Base-by-base conservation (phyloP, 2,113 vertebrate species). In the Mus spicilegus region DNA sequence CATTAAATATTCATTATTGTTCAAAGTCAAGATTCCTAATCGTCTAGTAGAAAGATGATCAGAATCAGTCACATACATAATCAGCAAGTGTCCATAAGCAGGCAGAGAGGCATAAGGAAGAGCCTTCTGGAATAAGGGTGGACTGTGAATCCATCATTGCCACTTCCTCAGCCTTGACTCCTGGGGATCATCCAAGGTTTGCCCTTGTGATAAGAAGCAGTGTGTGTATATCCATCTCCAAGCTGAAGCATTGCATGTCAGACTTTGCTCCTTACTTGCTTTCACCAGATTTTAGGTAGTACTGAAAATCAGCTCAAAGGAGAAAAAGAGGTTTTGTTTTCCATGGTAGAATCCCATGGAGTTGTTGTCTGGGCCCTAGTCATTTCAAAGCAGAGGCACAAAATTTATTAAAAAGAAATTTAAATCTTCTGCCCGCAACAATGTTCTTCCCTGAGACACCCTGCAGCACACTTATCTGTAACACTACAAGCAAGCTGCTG, bases 361-460 rank as follows among this genome's bases (percentile, higher is more conserved):
- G 56, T 76, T 90, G 91, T 93, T 20, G 12, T 88, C 14, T 88
- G 36, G 93, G 70, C 33, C 61, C 36, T 39, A 6, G 61, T 49
- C 12, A 63, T 95, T 90, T 95, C 81, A 58, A 16, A 70, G 58
- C 39, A 36, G 95, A 96, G 89, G 56, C 73, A 82, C 67, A 81
- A 67, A 96, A 88, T 88, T 95, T 96, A 96, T 88, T 96, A 90
- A 85, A 93, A 95, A 80, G 4, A 26, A 90, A 54, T 95, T 94
- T 93, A 93, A 96, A 78, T 90, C 86, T 96, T 94, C 92, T 94
- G 69, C 58, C 88, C 92, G 46, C 93, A 93, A 78, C n/a, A 58
- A 80, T 69, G 33, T 1, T 58, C 70, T 94, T 93, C 80, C 94
- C 51, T 2, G 0, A 82, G 58, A 63, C 22, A n/a, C 89, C 42